phyloP scores from a whole-genome alignment of 2,113 vertebrate genomes.

The human region GRCh38 chr11:117573501-117574000 shows the following conservation, averaged over 20 bases:
- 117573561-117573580: neutral
- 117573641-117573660: neutral
- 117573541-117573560: neutral
- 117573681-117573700: neutral
- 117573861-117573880: neutral
- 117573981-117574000: neutral
- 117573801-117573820: neutral
- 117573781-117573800: neutral
- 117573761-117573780: neutral
- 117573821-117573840: neutral
- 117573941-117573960: neutral
- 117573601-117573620: neutral
- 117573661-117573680: neutral
- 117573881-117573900: neutral
- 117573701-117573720: neutral
- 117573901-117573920: rapidly evolving
- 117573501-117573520: neutral
- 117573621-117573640: neutral
- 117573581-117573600: neutral
- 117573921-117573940: neutral
- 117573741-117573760: neutral
- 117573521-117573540: no score
- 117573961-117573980: neutral
- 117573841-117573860: neutral
- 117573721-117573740: neutral